Evolutionary conservation across 2,888 invertebrate genomes (phyloP), one percentile per base, ranked within the genome.

Genomic region (Linnaemya vulpina): DNA sequence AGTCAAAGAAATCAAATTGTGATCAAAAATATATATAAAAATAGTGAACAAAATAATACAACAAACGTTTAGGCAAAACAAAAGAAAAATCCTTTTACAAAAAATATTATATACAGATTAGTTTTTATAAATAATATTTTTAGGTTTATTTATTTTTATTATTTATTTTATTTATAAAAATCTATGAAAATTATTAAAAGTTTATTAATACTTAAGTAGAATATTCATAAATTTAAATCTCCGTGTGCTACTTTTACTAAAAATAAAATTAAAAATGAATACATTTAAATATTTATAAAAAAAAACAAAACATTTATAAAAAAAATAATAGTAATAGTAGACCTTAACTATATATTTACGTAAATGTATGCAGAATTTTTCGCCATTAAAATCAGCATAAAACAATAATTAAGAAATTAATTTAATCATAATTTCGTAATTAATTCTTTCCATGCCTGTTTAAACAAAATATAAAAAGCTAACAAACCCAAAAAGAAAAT

Each of bases 1-100:
- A 88, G 89, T 90, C 89, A 90, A 90, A 89, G 89, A 89, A 90
- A 90, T 89, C 89, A 91, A 90, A 90, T 91, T 91, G 90, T 90
- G 91, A 90, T 90, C 90, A 89, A 91, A 86, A 87, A 86, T 74
- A 60, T 58, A 67, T 51, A 65, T 60, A 76, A 76, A 84, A 76
- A 76, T 75, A 80, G 60, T 43, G 5, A 68, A 80, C 70, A 80
- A 80, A 65, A 51, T 51, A 77, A 86, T 75, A 71, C 78, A 79
- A 81, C 71, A 74, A 77, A 84, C 43, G 68, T 82, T 87, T 86
- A 87, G 86, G 84, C 86, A 86, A 84, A 78, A 62, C 43, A 80
- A 77, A 77, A 67, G 25, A 51, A 20, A 71, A 46, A 30, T 13
- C 70, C 60, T 68, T 81, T 81, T 75, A 70, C 53, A 68, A 62